Evolutionary conservation across 1,140 invertebrate species (phyloP), one percentile per base, ranked within the genome.

Genomic region (Pentalonia nigronervosa): DNA sequence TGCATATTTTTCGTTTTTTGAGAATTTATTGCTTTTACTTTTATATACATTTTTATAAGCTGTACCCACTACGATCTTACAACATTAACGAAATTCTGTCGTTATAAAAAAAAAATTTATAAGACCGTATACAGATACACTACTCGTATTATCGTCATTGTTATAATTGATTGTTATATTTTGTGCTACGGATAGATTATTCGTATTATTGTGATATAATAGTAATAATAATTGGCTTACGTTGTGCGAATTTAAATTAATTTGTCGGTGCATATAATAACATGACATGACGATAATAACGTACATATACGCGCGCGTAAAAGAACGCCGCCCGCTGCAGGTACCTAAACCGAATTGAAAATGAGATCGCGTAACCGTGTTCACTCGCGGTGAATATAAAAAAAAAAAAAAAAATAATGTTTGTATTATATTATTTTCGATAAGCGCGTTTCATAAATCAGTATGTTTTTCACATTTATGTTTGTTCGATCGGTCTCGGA

Each of bases 381-480:
- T 86, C 30, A 23, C 36, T 25, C 21, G 23, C 4, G 84, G 84
- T 86, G 30, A 86, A 47, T 87, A 41, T 84, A 45, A 84, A 84
- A n/a, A n/a, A n/a, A n/a, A n/a, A n/a, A n/a, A n/a, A n/a, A n/a
- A n/a, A n/a, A 48, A 47, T n/a, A 48, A 48, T 87, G 30, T 87
- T 41, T n/a, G 47, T n/a, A 48, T 50, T 47, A n/a, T 23, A 30
- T 41, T 87, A 48, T 48, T 87, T 87, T 17, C 45, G 34, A 87
- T 48, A 87, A 87, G 47, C 8, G 86, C 14, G 30, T 87, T 48
- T 87, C 45, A 87, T 48, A 87, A 48, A 87, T 87, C 86, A 87
- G 30, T 45, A 30, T 67, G 60, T 86, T 86, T 45, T 67, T n/a
- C 17, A 41, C 41, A 45, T 86, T 86, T 86, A 45, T 30, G 41